Percentiles rank a stretch among this genome's conserved stretches.
Conservation (phyloP, 2,113 vertebrate species). For the Atlantisia rogersi region DNA sequence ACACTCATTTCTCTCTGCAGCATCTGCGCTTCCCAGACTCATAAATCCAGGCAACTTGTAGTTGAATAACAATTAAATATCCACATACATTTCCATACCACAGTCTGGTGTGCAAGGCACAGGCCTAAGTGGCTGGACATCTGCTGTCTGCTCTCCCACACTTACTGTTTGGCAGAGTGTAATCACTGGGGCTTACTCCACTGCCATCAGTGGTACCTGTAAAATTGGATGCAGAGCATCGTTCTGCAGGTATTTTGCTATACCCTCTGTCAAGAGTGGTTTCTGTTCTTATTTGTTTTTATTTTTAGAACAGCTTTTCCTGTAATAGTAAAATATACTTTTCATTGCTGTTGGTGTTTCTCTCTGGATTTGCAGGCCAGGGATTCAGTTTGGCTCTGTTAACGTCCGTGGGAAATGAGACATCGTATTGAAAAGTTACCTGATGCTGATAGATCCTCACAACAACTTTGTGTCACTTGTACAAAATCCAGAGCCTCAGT, state of each 20-base stretch:
- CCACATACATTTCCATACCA: background rate
- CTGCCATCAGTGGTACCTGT: background rate
- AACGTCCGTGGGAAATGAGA: background rate
- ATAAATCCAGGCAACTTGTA: conserved; percentile 48
- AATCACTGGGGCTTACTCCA: background rate
- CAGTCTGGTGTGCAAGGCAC: background rate
- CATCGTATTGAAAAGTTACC: background rate
- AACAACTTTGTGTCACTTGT: conserved; percentile 7
- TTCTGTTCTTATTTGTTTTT: background rate
- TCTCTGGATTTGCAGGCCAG: background rate
- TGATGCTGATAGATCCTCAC: background rate
- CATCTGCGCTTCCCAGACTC: conserved; percentile 11
- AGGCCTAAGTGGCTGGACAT: conserved; percentile 8
- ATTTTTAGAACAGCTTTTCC: background rate
- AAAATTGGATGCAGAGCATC: background rate
- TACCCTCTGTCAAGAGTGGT: background rate
- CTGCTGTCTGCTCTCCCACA: conserved; percentile 22
- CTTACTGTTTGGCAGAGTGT: background rate
- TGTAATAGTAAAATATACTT: background rate
- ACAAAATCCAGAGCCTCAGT: conserved; percentile 17
- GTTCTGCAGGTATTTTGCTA: background rate
- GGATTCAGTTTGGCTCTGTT: background rate
- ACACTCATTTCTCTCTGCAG: conserved; percentile 37
- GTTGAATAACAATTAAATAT: conserved; percentile 53
- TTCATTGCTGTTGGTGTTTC: background rate